These are phyloP conservation scores for Montipora cactus DNA, from an alignment of 64 coral and sea anemone genomes.

Conservation along the genomic window DNA sequence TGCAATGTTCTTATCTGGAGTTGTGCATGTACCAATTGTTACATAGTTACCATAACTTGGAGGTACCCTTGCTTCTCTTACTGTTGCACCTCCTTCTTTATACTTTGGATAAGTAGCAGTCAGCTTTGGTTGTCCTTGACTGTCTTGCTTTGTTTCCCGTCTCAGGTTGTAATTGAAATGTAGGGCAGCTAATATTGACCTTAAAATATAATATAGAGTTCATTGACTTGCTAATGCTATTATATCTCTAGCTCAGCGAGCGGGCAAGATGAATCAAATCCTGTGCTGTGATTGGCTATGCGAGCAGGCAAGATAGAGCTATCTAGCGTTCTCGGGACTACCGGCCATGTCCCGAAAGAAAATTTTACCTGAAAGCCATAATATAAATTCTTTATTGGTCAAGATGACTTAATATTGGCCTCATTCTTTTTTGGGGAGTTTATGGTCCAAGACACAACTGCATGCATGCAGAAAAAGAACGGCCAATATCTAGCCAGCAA, in stretches of 20 bases:
- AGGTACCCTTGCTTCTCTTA: neutral
- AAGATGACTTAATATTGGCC: too few relatives aligned
- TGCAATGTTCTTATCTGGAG: neutral
- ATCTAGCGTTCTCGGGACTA: too few relatives aligned
- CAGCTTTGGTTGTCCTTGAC: conserved; percentile 5
- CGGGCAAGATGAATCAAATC: neutral
- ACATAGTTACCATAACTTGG: neutral
- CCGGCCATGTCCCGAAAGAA: too few relatives aligned
- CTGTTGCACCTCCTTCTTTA: neutral
- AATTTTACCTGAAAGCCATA: too few relatives aligned
- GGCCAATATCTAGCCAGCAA: too few relatives aligned
- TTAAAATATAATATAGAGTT: neutral
- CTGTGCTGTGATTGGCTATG: neutral
- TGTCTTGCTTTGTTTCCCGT: conserved; percentile 9
- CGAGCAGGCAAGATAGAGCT: too few relatives aligned
- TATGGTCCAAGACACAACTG: too few relatives aligned
- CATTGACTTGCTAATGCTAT: neutral
- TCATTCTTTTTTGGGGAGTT: too few relatives aligned
- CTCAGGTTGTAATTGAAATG: conserved; percentile 54
- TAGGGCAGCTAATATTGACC: conserved; percentile 19
- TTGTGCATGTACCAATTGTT: neutral
- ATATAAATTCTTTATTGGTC: too few relatives aligned
- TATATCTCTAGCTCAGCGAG: too few relatives aligned
- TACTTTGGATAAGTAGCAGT: neutral
- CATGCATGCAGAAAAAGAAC: too few relatives aligned